Percentiles rank a stretch among this genome's conserved stretches.
Evolutionary conservation across 2,797 vertebrate species (phyloP).

Genomic region (Anolis apletophallus): DNA sequence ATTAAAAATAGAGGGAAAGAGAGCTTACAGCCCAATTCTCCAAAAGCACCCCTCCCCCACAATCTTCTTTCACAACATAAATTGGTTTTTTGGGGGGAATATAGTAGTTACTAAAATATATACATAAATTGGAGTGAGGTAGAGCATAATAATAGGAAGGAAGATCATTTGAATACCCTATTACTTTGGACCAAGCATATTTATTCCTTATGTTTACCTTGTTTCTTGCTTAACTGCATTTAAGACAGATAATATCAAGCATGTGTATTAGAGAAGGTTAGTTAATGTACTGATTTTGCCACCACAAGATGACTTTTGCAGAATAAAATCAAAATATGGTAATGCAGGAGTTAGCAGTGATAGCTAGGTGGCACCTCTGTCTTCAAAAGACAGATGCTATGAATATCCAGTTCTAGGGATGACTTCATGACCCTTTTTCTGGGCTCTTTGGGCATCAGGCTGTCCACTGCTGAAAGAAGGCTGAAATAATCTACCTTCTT

Average conservation of each 20-base stretch:
- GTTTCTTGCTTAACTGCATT: background rate
- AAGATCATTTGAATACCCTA: background rate
- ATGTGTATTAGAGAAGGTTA: background rate
- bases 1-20: constrained; percentile 24
- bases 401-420: background rate
- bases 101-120: background rate
- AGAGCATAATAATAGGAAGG: too few species aligned
- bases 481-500: background rate
- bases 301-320: constrained; percentile 7
- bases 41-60: background rate
- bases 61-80: background rate
- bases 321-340: background rate
- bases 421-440: background rate
- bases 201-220: background rate
- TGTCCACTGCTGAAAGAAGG: background rate
- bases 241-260: background rate
- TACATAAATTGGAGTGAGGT: background rate
- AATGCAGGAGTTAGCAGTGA: background rate
- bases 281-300: background rate
- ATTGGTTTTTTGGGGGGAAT: constrained; percentile 40
- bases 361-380: background rate
- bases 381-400: background rate
- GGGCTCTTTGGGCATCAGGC: background rate
- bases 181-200: background rate
- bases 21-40: background rate